These are phyloP conservation scores for Hipposideros larvatus DNA, from an alignment of 2,797 vertebrate species.

Conservation along the genomic window DNA sequence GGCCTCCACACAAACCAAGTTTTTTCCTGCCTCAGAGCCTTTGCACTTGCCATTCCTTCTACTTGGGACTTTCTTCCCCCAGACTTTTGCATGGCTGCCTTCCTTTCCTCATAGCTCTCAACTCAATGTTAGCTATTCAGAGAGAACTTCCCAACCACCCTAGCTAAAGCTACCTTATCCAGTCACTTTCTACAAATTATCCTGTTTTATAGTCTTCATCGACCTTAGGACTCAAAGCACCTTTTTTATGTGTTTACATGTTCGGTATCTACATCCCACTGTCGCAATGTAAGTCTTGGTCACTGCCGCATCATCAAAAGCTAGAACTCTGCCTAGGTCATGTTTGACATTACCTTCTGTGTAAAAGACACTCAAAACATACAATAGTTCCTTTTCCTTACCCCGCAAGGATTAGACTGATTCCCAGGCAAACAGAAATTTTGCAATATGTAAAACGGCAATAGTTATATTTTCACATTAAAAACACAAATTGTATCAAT, in stretches of 20 bases:
- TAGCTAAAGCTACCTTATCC: neutral
- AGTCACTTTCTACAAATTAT: neutral
- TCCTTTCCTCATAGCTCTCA: neutral
- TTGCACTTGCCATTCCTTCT: neutral
- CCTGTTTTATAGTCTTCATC: neutral
- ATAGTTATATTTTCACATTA: neutral
- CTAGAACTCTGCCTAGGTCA: neutral
- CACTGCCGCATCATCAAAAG: neutral
- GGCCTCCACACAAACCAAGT: neutral
- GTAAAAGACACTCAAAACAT: neutral
- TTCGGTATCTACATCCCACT: neutral
- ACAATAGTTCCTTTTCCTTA: neutral
- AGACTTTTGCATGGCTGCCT: neutral
- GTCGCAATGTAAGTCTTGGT: neutral
- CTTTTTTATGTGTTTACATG: neutral
- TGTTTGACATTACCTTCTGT: neutral
- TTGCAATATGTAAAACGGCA: neutral
- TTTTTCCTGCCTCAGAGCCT: neutral
- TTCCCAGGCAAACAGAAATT: neutral
- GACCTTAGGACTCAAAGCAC: neutral
- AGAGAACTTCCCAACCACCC: neutral
- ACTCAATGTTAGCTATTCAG: neutral
- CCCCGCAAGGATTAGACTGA: neutral
- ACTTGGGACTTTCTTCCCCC: neutral
- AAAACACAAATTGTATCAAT: slow-evolving; percentile 15